Percentiles rank a stretch among this genome's conserved stretches.
Conservation (phyloP, 1,140 invertebrate species). For the Mya arenaria region DNA sequence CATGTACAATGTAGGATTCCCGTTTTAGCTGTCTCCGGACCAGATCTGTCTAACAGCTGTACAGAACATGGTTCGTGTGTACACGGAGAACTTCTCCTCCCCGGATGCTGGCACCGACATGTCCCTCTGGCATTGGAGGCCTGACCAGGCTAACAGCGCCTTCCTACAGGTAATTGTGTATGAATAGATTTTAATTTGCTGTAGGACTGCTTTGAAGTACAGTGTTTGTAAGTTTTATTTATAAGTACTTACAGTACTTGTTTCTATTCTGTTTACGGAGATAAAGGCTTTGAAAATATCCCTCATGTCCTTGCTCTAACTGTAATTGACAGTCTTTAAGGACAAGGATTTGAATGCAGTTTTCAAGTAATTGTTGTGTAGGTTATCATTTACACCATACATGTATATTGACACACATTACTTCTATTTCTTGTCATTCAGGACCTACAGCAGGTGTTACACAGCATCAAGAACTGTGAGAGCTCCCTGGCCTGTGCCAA, state of each 20-base stretch:
- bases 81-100: conserved; percentile 22
- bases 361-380: no score
- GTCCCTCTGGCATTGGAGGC: conserved; percentile 70
- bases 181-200: no score
- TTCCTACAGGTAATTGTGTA: conserved; percentile 62
- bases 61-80: conserved; percentile 68
- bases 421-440: no score
- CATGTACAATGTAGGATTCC: no score
- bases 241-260: no score
- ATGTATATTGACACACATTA: background rate
- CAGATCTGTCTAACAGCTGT: conserved; percentile 68
- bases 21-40: conserved; percentile 68
- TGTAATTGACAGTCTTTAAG: no score
- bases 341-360: no score
- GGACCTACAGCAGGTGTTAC: conserved; percentile 60
- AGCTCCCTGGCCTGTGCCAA: conserved; percentile 68
- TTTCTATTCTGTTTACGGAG: no score
- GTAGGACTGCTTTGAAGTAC: no score
- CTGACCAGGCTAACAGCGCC: conserved; percentile 59
- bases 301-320: no score
- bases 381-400: background rate
- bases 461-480: conserved; percentile 66
- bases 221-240: no score
- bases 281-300: no score
- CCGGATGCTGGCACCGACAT: conserved; percentile 53